These are phyloP conservation scores for Rousettus leschenaultii DNA, from an alignment of 2,113 vertebrate species.

Conservation along the genomic window DNA sequence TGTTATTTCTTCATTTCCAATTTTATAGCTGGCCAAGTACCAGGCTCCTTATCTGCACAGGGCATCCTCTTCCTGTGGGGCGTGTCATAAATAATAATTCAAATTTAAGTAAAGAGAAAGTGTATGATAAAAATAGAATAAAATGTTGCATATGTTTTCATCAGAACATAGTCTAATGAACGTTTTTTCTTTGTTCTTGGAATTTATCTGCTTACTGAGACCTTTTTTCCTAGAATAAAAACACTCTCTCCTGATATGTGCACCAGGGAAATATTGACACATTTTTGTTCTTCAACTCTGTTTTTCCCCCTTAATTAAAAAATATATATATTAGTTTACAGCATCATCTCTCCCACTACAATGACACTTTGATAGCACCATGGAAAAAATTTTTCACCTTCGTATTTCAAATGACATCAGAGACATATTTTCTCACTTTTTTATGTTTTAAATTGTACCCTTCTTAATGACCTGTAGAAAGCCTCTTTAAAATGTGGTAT, in stretches of 20 bases:
- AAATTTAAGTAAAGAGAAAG: background rate
- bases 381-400: background rate
- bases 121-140: background rate
- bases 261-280: background rate
- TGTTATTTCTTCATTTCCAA: background rate
- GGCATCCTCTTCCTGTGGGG: background rate
- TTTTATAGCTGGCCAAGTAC: background rate
- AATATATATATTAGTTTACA: background rate
- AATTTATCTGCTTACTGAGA: background rate
- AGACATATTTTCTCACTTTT: too few species aligned
- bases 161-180: background rate
- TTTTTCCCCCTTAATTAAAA: background rate
- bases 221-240: background rate
- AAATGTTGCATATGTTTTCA: background rate
- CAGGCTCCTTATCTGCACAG: background rate
- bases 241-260: background rate
- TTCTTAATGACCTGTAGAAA: background rate
- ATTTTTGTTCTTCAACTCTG: background rate
- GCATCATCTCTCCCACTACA: background rate
- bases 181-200: background rate
- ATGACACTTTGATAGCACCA: background rate
- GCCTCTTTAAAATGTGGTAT: background rate
- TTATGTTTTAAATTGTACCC: background rate
- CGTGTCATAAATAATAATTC: background rate
- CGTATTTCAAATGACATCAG: background rate